Evolutionary conservation across 2,797 vertebrate species (phyloP).

Genomic region (Rousettus madagascariensis): DNA sequence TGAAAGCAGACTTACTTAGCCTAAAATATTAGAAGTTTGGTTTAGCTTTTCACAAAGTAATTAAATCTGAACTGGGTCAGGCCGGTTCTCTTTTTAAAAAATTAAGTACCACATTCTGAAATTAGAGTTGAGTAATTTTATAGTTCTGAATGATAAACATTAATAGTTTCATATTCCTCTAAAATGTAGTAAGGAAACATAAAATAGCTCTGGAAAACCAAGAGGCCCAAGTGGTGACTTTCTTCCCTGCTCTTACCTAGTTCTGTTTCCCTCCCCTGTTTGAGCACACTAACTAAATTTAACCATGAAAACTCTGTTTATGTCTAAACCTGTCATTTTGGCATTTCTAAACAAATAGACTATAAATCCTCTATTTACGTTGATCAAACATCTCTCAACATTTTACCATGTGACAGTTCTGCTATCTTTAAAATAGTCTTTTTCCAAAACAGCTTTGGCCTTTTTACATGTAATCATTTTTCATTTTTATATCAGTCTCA

Average conservation of each 20-base stretch:
- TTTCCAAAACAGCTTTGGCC: constrained; percentile 49
- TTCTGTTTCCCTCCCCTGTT: not conserved
- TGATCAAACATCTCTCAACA: constrained; percentile 48
- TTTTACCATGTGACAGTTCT: constrained; percentile 46
- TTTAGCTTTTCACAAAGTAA: constrained; percentile 59
- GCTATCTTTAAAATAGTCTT: constrained; percentile 41
- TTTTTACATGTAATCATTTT: constrained; percentile 69
- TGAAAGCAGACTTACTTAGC: constrained; percentile 50
- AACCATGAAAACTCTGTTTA: constrained; percentile 24
- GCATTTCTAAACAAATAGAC: constrained; percentile 54
- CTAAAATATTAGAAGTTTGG: constrained; percentile 39
- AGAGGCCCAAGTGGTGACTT: constrained; percentile 19
- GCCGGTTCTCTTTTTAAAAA: constrained; percentile 48
- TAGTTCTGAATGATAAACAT: constrained; percentile 41
- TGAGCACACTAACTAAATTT: constrained; percentile 63
- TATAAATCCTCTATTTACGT: constrained; percentile 31
- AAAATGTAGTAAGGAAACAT: constrained; percentile 34
- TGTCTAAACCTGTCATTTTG: constrained; percentile 53
- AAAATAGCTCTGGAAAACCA: constrained; percentile 60
- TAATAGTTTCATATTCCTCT: constrained; percentile 48
- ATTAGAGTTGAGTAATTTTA: constrained; percentile 53
- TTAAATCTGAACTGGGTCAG: constrained; percentile 52
- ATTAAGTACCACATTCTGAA: constrained; percentile 45
- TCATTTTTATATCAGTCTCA: constrained; percentile 69
- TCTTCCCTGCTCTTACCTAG: constrained; percentile 40